Evolutionary conservation across 2,113 vertebrate genomes (phyloP), one percentile per base, ranked within the genome.

Genomic region (Prunella himalayana): DNA sequence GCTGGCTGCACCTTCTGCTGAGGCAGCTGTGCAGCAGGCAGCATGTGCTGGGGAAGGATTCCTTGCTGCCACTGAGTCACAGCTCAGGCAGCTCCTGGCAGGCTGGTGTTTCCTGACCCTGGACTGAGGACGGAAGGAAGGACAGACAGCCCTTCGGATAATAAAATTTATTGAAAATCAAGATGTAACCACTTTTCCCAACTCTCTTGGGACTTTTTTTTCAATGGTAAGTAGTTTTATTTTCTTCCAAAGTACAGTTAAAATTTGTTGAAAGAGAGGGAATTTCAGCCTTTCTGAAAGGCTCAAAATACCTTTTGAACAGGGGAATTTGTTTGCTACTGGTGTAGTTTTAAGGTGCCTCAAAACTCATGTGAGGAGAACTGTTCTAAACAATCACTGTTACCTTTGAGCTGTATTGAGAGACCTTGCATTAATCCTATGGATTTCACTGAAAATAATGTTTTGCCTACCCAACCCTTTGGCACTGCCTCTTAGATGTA

Each of bases 171-270:
- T 6, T 59, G 35, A 14, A 92, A 83, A 28, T 59, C 11, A 31
- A 77, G 63, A 61, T 65, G 57, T 66, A 53, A 39, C 22, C 33
- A 57, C 49, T 77, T 11, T 50, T 39, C 31, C 33, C 37, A 45
- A 2, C 5, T 70, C 27, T 31, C 44, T 23, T 27, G 28, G 37
- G 8, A 50, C 53, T 35, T 60, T 65, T 54, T 80, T 76, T 61
- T 39, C n/a, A 15, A 31, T 33, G 64, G 47, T 92, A 71, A 83
- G 80, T 95, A 63, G 72, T 65, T 88, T 19, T 73, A 10, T 86
- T 88, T 80, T 70, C 33, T 82, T 81, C 21, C 33, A 31, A 71
- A 35, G 15, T 71, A 10, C 18, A 30, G 33, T 80, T 86, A 57
- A 61, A 84, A 63, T n/a, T 22, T 65, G 13, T 61, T 60, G 42